A percentile compares a stretch with the other conserved stretches of the same genome.
Conservation (phyloP, 2,888 invertebrate species). For the Agonopterix heracliana region DNA sequence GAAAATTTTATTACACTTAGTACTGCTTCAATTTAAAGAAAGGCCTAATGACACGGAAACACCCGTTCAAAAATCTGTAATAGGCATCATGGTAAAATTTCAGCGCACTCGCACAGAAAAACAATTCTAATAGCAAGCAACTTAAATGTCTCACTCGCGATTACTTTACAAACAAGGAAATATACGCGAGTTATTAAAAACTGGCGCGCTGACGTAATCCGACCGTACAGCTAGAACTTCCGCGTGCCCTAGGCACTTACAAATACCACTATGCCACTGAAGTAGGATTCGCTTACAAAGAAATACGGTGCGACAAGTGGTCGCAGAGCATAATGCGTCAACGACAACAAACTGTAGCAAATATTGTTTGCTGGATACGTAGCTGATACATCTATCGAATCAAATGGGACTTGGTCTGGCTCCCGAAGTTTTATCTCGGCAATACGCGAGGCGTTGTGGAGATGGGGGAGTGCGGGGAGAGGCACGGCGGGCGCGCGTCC, state of each 20-base stretch:
- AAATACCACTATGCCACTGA: conserved; percentile 4
- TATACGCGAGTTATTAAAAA: conserved; percentile 70
- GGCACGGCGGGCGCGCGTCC: conserved; percentile 55
- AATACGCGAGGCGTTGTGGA: conserved; percentile 41
- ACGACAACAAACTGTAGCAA: conserved; percentile 29
- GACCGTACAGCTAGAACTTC: conserved; percentile 56
- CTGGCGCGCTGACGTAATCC: conserved; percentile 70
- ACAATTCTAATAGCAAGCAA: too few relatives aligned
- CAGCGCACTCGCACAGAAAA: too few relatives aligned
- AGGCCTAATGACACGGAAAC: too few relatives aligned
- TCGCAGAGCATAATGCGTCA: conserved; percentile 29
- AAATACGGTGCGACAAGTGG: conserved; percentile 25
- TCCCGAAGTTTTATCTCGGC: conserved; percentile 70
- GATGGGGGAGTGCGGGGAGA: conserved; percentile 26
- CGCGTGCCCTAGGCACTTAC: conserved; percentile 54
- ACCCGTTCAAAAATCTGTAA: too few relatives aligned
- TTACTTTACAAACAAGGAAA: conserved; percentile 61
- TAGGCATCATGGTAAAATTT: too few relatives aligned
- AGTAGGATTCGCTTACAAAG: conserved; percentile 10
- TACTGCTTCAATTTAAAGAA: too few relatives aligned
- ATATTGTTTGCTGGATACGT: conserved; percentile 63
- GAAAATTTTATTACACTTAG: too few relatives aligned
- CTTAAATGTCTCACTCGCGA: not conserved
- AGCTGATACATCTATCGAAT: conserved; percentile 46
- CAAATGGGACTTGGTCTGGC: conserved; percentile 63